Base-by-base conservation (phyloP, 2,797 vertebrate species). In the Ctenosaura bakeri region DNA sequence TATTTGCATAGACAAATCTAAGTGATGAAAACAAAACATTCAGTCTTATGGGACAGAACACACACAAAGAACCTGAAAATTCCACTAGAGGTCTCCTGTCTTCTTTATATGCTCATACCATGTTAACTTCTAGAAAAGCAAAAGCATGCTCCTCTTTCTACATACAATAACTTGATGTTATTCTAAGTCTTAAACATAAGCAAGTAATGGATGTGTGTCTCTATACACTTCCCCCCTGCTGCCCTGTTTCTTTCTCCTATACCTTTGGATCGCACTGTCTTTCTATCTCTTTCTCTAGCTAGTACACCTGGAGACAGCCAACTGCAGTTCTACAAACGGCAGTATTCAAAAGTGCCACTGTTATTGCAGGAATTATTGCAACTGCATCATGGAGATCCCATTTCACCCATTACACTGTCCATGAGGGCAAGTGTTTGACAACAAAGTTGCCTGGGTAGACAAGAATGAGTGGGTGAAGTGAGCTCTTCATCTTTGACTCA, bases 1-100 rank as follows among this genome's bases (percentile, higher is more conserved):
- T 94, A 99, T 97, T 97, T 99, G 99, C 99, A 99, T 99, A 95
- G 98, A 98, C 94, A 99, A 96, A 95, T 99, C 99, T 99, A 96
- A 73, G 87, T 29, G 85, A 89, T 6, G 93, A 93, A 95, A 92
- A 88, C 0, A 95, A 29, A 0, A 38, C 85, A 0, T 0, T 90
- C 38, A 82, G 6, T 26, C 13, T 46, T 42, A 12, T 20, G 62
- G 64, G 12, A 78, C 50, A 90, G n/a, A 35, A 82, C 8, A 83
- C 3, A 64, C 22, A 32, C 64, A 38, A 35, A 86, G 6, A 1
- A 76, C 4, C n/a, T 24, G 52, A 10, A 74, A 64, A 50, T 38
- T 38, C 56, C 32, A 82, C 56, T 64, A n/a, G 42, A 83, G 42
- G 78, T 76, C 79, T 64, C 54, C 89, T 18, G 38, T 20, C 6